Conservation (phyloP, 2,797 vertebrate species). For the Tachyglossus aculeatus region DNA sequence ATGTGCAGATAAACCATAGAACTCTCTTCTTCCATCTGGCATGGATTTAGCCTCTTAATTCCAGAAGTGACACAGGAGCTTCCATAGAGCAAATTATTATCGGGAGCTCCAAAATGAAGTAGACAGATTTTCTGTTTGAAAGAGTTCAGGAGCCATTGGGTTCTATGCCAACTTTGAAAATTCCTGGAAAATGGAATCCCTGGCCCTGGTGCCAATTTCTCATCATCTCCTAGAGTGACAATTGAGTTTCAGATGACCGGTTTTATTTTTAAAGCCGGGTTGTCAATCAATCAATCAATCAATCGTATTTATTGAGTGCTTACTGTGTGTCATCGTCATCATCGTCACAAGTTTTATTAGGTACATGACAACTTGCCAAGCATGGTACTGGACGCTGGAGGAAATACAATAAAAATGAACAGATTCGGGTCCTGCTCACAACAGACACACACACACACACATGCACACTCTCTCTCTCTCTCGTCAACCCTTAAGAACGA, state of each 20-base stretch:
- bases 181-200: conserved; percentile 31
- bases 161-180: conserved; percentile 50
- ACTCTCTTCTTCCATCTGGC: conserved; percentile 65
- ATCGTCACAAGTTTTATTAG: too few relatives aligned
- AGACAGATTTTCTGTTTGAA: conserved; percentile 70
- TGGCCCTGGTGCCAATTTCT: conserved; percentile 14
- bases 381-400: too few relatives aligned
- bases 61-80: conserved; percentile 66
- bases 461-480: too few relatives aligned
- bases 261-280: too few relatives aligned
- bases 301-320: too few relatives aligned
- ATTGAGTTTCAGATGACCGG: neutral
- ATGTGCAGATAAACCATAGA: conserved; percentile 63
- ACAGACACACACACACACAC: too few relatives aligned
- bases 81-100: conserved; percentile 69
- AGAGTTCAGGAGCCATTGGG: conserved; percentile 55
- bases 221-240: neutral
- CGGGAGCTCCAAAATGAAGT: conserved; percentile 70
- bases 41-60: conserved; percentile 65
- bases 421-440: too few relatives aligned
- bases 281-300: too few relatives aligned
- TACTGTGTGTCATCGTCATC: too few relatives aligned
- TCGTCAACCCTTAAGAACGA: too few relatives aligned
- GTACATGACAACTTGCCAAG: too few relatives aligned
- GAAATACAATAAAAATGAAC: too few relatives aligned